Evolutionary conservation across 2,113 vertebrate genomes (phyloP).

Genomic region (Recurvirostra avosetta): DNA sequence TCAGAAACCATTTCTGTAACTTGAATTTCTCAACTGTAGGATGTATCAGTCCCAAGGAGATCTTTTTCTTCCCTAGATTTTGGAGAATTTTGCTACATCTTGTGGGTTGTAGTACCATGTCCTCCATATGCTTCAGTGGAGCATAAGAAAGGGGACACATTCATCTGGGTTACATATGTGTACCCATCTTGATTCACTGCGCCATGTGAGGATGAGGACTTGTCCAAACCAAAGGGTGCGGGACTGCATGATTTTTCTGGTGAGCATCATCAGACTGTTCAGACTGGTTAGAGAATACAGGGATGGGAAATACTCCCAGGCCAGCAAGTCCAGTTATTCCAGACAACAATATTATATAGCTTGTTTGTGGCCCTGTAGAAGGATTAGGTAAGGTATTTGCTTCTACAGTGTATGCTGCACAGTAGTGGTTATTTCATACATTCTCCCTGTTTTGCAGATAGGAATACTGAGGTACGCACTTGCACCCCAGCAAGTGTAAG

Average conservation of each 20-base stretch:
- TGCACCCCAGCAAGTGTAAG: background rate
- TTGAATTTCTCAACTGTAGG: background rate
- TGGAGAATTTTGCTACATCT: background rate
- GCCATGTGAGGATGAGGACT: background rate
- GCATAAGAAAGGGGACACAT: background rate
- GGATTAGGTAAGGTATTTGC: background rate
- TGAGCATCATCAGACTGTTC: background rate
- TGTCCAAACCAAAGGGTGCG: background rate
- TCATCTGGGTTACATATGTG: accelerated
- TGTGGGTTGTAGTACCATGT: background rate
- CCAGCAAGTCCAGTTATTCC: background rate
- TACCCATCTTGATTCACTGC: background rate
- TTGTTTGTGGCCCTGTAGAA: background rate
- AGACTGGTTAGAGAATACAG: background rate
- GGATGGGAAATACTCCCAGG: background rate
- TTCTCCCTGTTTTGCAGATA: background rate
- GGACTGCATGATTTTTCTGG: background rate
- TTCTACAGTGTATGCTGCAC: background rate
- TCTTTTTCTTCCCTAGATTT: background rate
- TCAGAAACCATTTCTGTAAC: background rate
- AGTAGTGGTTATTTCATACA: background rate
- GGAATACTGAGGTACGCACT: background rate
- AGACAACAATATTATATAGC: background rate
- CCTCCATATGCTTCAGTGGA: background rate
- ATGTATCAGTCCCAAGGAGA: background rate